Conservation (phyloP, 2,888 invertebrate species). For the Endomychus coccineus region DNA sequence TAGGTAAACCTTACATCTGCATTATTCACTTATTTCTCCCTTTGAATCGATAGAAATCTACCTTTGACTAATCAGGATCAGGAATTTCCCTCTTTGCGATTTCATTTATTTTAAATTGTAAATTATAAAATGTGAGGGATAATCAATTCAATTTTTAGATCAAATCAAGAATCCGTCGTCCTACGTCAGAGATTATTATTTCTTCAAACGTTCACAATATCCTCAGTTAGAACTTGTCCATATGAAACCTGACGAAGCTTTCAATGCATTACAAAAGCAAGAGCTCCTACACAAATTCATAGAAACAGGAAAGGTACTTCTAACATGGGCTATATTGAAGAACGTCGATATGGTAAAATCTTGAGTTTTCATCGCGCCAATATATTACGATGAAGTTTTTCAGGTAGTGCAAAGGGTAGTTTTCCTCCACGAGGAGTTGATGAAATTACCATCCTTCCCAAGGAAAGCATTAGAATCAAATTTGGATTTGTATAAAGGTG, state of each 20-base stretch:
- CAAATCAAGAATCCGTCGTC: slow-evolving; percentile 94
- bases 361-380: not conserved
- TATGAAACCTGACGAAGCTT: slow-evolving; percentile 88
- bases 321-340: slow-evolving; percentile 87
- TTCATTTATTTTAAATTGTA: too few species aligned
- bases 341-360: slow-evolving; percentile 76
- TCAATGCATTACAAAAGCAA: slow-evolving; percentile 80
- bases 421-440: slow-evolving; percentile 96
- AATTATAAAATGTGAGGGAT: too few species aligned
- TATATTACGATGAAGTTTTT: slow-evolving; percentile 5
- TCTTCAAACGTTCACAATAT: slow-evolving; percentile 81
- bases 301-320: slow-evolving; percentile 91
- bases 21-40: too few species aligned
- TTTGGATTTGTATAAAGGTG: slow-evolving; percentile 83
- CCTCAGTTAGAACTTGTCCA: slow-evolving; percentile 91
- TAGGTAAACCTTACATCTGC: too few species aligned
- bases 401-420: slow-evolving; percentile 94
- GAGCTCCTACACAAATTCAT: slow-evolving; percentile 91
- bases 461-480: slow-evolving; percentile 96
- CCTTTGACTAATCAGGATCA: too few species aligned
- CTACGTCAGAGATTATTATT: slow-evolving; percentile 85
- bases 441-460: slow-evolving; percentile 97
- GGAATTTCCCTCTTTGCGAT: too few species aligned
- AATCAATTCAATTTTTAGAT: slow-evolving; percentile 60
- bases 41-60: too few species aligned